These are phyloP conservation scores for Clarias laeviceps DNA, from an alignment of 2,797 vertebrate genomes.

Conservation along the genomic window DNA sequence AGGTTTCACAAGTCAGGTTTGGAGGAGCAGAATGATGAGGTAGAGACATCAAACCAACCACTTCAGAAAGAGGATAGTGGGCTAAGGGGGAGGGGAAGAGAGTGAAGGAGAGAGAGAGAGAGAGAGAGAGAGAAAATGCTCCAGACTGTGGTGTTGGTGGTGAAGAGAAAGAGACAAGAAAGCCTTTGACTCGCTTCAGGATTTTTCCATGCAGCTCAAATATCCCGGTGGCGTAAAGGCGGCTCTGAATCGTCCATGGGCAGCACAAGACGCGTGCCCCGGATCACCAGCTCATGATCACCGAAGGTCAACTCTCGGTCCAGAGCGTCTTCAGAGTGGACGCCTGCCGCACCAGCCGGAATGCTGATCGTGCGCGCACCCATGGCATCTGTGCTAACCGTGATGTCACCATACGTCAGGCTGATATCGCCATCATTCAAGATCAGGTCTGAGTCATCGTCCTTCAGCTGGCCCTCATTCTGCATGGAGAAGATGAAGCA, in stretches of 20 bases:
- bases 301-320: conserved; percentile 87
- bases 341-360: conserved; percentile 63
- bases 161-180: conserved; percentile 28
- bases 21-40: conserved; percentile 67
- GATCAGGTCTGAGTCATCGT: conserved; percentile 96
- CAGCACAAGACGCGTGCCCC: conserved; percentile 91
- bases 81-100: neutral
- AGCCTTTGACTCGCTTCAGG: conserved; percentile 57
- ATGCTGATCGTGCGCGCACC: conserved; percentile 65
- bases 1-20: conserved; percentile 49
- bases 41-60: conserved; percentile 69
- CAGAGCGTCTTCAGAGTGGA: conserved; percentile 79
- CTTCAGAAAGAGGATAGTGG: conserved; percentile 42
- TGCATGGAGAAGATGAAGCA: conserved; percentile 57
- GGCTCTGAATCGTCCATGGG: conserved; percentile 96
- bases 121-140: conserved; percentile 23
- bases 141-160: conserved; percentile 30
- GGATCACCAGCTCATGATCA: conserved; percentile 90
- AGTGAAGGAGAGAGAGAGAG: conserved; percentile 29
- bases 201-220: conserved; percentile 54
- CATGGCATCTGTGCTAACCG: conserved; percentile 81
- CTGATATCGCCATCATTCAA: conserved; percentile 90
- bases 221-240: conserved; percentile 67
- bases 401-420: conserved; percentile 90
- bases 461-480: conserved; percentile 93